phyloP scores from a whole-genome alignment of 1,140 invertebrate species.

The Rhysida immarginata region DNA sequence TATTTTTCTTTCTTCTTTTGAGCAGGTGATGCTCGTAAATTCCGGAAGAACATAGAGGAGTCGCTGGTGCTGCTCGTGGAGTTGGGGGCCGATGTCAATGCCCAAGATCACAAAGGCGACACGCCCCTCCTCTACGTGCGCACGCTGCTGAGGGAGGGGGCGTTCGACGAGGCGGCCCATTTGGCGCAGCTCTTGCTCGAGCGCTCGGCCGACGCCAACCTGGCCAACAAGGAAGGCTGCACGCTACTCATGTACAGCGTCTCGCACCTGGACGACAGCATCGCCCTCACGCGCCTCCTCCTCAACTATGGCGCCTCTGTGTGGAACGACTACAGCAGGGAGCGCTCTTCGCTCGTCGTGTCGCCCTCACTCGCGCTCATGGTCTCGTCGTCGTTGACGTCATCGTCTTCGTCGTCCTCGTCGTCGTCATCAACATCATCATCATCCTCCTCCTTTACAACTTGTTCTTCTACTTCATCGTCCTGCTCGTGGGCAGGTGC shows the following conservation, averaged over 20 bases:
- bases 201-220: conserved; percentile 23
- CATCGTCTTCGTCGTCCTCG: not conserved
- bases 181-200: conserved; percentile 21
- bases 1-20: not conserved
- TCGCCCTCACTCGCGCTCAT: not conserved
- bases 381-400: not conserved
- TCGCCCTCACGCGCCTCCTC: conserved; percentile 23
- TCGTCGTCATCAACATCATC: not conserved
- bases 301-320: conserved; percentile 26
- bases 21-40: conserved; percentile 2
- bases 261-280: conserved; percentile 23
- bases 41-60: conserved; percentile 2
- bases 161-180: conserved; percentile 20
- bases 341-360: not conserved
- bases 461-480: no score
- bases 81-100: conserved; percentile 29
- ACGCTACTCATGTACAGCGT: conserved; percentile 26
- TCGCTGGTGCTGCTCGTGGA: conserved; percentile 22
- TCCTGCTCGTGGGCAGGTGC: not conserved
- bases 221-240: conserved; percentile 21
- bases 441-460: not conserved
- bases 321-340: conserved; percentile 17
- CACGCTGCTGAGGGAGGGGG: conserved; percentile 20
- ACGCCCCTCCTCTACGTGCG: conserved; percentile 30
- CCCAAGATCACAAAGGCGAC: conserved; percentile 29